These are phyloP conservation scores for Luehdorfia chinensis DNA, from an alignment of 1,140 invertebrate genomes.

Conservation along the genomic window DNA sequence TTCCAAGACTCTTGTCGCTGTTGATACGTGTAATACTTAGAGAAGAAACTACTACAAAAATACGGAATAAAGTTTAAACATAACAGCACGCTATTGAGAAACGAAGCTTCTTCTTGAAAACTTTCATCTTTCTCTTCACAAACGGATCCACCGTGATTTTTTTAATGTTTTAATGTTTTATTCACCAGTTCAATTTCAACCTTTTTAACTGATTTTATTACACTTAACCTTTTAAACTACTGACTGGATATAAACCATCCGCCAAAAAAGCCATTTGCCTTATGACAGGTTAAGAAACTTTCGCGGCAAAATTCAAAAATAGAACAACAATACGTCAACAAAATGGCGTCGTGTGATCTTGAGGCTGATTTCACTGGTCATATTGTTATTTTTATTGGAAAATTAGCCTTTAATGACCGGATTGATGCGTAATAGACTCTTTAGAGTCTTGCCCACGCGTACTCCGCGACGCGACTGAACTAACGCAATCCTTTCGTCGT, in stretches of 20 bases:
- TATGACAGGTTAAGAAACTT: slow-evolving; percentile 31
- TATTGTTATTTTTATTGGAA: slow-evolving; percentile 70
- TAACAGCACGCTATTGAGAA: slow-evolving; percentile 60
- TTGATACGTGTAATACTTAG: slow-evolving; percentile 39
- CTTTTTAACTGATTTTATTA: background rate
- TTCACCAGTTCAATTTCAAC: slow-evolving; percentile 18
- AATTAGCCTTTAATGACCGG: slow-evolving; percentile 62
- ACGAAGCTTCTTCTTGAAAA: slow-evolving; percentile 70
- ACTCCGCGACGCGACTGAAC: slow-evolving; percentile 54
- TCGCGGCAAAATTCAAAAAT: slow-evolving; percentile 54
- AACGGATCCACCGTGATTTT: slow-evolving; percentile 64
- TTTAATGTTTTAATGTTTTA: slow-evolving; percentile 10
- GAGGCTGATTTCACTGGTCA: slow-evolving; percentile 51
- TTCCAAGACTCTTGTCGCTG: slow-evolving; percentile 25
- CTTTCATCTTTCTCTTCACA: slow-evolving; percentile 71
- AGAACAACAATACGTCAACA: slow-evolving; percentile 36
- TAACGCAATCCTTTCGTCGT: slow-evolving; percentile 50
- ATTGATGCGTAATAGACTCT: slow-evolving; percentile 46
- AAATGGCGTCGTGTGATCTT: slow-evolving; percentile 34
- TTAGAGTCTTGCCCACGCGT: slow-evolving; percentile 56
- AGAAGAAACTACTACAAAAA: slow-evolving; percentile 24
- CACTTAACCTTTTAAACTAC: slow-evolving; percentile 14
- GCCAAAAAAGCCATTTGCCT: slow-evolving; percentile 39
- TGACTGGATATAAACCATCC: slow-evolving; percentile 20
- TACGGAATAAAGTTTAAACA: slow-evolving; percentile 26